phyloP scores from a whole-genome alignment of 2,113 vertebrate genomes.

The Xiphias gladius region DNA sequence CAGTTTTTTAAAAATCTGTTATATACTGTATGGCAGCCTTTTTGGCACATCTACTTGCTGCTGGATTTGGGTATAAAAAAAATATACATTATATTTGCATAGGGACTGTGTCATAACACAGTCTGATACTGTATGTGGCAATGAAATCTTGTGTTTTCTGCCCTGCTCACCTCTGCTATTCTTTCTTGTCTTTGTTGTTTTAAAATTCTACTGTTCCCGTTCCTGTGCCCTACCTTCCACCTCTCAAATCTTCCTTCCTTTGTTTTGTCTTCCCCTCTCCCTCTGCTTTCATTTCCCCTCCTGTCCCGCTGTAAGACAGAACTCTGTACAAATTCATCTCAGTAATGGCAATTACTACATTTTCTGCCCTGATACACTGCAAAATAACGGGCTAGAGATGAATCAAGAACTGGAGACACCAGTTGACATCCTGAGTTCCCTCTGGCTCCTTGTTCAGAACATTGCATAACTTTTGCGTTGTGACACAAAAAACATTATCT shows the following conservation, averaged over 20 bases:
- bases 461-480: neutral
- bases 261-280: neutral
- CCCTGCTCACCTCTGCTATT: neutral
- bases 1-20: neutral
- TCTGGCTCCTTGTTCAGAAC: conserved; percentile 20
- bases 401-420: conserved; percentile 27
- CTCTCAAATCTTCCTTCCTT: neutral
- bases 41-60: neutral
- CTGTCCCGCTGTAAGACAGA: conserved; percentile 14
- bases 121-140: conserved; percentile 12
- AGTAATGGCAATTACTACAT: conserved; percentile 24
- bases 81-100: neutral
- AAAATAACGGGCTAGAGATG: conserved; percentile 17
- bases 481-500: neutral
- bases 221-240: neutral
- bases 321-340: conserved; percentile 48
- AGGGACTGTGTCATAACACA: conserved; percentile 28
- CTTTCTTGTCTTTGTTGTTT: neutral
- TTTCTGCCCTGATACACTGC: conserved; percentile 24
- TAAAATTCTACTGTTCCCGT: neutral
- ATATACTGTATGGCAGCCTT: neutral
- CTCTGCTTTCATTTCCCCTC: neutral
- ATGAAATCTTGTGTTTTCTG: conserved; percentile 51
- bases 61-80: conserved; percentile 3
- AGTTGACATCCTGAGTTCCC: conserved; percentile 37